Evolutionary conservation across 2,888 invertebrate species (phyloP).

Genomic region (Podabrus alpinus): DNA sequence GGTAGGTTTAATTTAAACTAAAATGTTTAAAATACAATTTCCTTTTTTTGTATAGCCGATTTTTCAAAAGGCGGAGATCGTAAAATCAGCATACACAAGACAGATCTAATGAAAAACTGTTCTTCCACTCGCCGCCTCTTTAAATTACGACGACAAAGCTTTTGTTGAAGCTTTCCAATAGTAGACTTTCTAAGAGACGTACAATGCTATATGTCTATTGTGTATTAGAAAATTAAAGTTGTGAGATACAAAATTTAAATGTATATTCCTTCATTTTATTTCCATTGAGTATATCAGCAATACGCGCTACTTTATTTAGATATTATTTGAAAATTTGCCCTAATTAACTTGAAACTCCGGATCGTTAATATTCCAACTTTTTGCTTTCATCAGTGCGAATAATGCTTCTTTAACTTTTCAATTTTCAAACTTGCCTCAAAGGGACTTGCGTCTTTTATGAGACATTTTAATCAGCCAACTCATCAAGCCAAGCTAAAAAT

Average conservation of each 20-base stretch:
- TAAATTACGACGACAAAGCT: conserved; percentile 30
- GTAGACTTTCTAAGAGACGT: conserved; percentile 21
- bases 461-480: background rate
- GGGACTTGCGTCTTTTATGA: background rate
- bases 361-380: background rate
- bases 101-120: conserved; percentile 35
- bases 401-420: background rate
- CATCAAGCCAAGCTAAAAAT: background rate
- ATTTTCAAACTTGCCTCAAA: background rate
- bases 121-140: conserved; percentile 34
- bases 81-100: conserved; percentile 37
- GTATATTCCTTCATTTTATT: background rate
- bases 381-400: background rate
- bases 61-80: conserved; percentile 31
- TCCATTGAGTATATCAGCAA: background rate
- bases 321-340: background rate
- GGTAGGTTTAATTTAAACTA: background rate
- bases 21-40: conserved; percentile 15
- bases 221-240: conserved; percentile 5
- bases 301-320: background rate
- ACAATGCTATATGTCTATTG: conserved; percentile 1
- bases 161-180: conserved; percentile 27
- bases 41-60: conserved; percentile 20
- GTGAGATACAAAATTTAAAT: conserved; percentile 1
- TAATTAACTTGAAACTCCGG: background rate